Base-by-base conservation (phyloP, 2,888 invertebrate species). In the Priocnemis perturbator region DNA sequence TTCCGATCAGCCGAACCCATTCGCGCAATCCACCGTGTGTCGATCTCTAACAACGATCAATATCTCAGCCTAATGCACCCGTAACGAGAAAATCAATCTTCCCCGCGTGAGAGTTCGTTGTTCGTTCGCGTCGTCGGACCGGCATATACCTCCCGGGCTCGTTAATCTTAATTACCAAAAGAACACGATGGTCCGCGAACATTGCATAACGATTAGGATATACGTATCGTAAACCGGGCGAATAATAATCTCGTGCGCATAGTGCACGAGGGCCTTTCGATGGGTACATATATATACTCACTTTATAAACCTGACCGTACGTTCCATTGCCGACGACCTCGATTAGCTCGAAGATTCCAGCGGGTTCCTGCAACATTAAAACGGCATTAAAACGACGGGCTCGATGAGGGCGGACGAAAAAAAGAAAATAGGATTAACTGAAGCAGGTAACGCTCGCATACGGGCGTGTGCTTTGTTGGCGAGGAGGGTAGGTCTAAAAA, bases 241-340 rank as follows among this genome's bases (percentile, higher is more conserved):
- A 60, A 50, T 60, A 50, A 19, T 15, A 60, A 47, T 53, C n/a
- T n/a, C 14, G 15, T 52, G n/a, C 4, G 15, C 19, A 26, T 17
- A 11, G 26, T 37, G 17, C 5, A 19, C 50, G 50, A 7, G 50
- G 19, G 50, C 50, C 9, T 50, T 50, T 17, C 50, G 17, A 50
- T 50, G 45, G 2, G 19, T 64, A n/a, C n/a, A n/a, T n/a, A n/a
- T n/a, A n/a, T n/a, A n/a, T n/a, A 81, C 90, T 91, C 90, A 98
- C 98, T 95, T 99, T 99, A 91, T 99, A 99, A 69, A 99, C 99
- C 92, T 99, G 99, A 82, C 99, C 99, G 91, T 99, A 99, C 64
- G 99, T 99, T 88, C 99, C 99, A 96, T 99, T 99, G 89, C 99
- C 99, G 81, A 99, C 99, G 74, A 99, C 99, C 93, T 99, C 99